Base-by-base conservation (phyloP, 2,113 vertebrate genomes). In the Sterna hirundo region DNA sequence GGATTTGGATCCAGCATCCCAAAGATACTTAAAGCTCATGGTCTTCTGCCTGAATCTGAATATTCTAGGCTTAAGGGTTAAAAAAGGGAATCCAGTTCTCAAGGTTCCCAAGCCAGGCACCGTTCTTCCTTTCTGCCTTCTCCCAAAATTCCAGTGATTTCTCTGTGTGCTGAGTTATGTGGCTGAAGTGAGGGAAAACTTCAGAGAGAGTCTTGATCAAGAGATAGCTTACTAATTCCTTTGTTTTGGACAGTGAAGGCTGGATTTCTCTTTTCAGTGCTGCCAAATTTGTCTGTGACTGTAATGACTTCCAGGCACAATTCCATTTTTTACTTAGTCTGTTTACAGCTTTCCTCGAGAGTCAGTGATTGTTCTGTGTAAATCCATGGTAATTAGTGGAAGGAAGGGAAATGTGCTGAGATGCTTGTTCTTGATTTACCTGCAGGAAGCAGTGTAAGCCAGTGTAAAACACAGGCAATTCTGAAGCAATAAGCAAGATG, bases 371-470 rank as follows among this genome's bases (percentile, higher is more conserved):
- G 60, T 77, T 25, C 46, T 58, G 23, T 26, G 40, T n/a, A 90
- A 62, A 62, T 58, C 38, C 11, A 2, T 57, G 25, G 40, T 74
- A 38, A 38, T 87, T 60, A 46, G n/a, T 14, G 30, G 52, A 74
- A 80, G 44, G n/a, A 57, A 52, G 25, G 2, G 27, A 42, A 62
- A 5, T 18, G 60, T 62, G 61, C 69, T 7, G 69, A 49, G 74
- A 3, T 92, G 71, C 88, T 87, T 64, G 10, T 55, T 87, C 83
- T 42, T 83, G 86, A 69, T 82, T 60, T 86, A 17, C 76, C 78
- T 97, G 70, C 84, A 93, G 58, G 81, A 83, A 89, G 76, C 91
- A 90, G 65, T 57, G 47, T 58, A 69, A 92, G 78, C 47, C 84
- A 58, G 60, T 1, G 34, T 52, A 91, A 95, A 94, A 40, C 83